Evolutionary conservation across 2,113 vertebrate species (phyloP), one percentile per base, ranked within the genome.

Genomic region (Eolophus roseicapilla): DNA sequence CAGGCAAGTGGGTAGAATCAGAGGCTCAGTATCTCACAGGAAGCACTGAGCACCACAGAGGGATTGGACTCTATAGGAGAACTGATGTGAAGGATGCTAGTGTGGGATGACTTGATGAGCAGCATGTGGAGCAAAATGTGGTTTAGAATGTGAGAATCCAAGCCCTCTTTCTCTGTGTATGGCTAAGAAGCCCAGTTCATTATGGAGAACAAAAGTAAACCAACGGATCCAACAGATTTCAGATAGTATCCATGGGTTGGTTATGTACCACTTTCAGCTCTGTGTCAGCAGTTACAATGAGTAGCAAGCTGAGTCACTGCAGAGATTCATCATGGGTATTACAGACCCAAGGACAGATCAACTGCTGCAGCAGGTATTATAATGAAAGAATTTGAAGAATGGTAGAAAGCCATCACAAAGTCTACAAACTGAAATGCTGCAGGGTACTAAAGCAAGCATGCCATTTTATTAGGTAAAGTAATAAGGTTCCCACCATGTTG

Each of bases 271-370:
- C 55, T 90, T 77, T 75, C 39, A 71, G 76, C 55, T 92, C 47
- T 69, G 43, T 79, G 20, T 33, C 35, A 18, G 1, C 47, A 37
- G 68, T 7, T 43, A 43, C 37, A 41, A 25, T 27, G 67, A 86
- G 68, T 37, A 59, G 69, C 13, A 55, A 63, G 57, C 71, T 96
- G 93, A 96, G 60, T 96, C 88, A 88, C 76, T 88, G 63, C 60
- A 47, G 44, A 77, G 19, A 37, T 78, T 94, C 73, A 64, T 13
- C 3, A 3, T 16, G 52, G 65, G 27, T 75, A 80, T 74, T 85
- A 70, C 59, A 74, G 83, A 68, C 82, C 85, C 57, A 81, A 35
- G 73, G 93, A 80, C 80, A 92, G 60, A 82, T 19, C 55, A 13
- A 78, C 39, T 83, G 47, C 53, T 91, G 90, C 79, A 91, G 82